Evolutionary conservation across 2,113 vertebrate species (phyloP), one percentile per base, ranked within the genome.

Genomic region (Aythya baeri): DNA sequence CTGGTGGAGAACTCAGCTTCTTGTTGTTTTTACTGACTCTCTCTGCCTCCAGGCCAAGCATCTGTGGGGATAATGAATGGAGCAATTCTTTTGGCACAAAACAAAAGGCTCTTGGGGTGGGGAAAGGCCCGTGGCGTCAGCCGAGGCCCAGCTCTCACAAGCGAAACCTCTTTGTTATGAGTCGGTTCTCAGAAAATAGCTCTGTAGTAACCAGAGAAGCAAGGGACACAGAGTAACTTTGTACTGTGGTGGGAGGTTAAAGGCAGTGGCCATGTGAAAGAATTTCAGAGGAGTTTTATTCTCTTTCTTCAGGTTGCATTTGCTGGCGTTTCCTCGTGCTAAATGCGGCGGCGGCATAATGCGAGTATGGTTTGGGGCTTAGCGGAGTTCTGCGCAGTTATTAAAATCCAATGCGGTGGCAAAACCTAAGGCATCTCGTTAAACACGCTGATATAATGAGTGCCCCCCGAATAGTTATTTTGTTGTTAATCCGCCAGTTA

Each of bases 41-140:
- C 96, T 98, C 98, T 98, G 98, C 98, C 98, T 98, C 92, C 97
- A 97, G 98, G 98, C 98, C 98, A 98, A 97, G 98, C 98, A 98
- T 98, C 98, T 98, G 98, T 97, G 98, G 98, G 98, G 98, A 98
- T 98, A 98, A 98, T 98, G 98, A 98, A 99, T 98, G 98, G 98
- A 98, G 97, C 97, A 97, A 98, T 98, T 98, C 98, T 99, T 99
- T 97, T 98, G 98, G 97, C 98, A 97, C 98, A 98, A 98, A 98
- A 98, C 98, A 98, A 99, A 99, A 98, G 98, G 94, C 97, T 98
- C 98, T 98, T 98, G 95, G 97, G 98, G 98, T 98, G 98, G 98
- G 97, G 97, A 98, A 98, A 98, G 98, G 98, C 98, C 98, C 96
- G 93, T 98, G 98, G 98, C 97, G 97, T 98, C 98, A 98, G 98